Evolutionary conservation across 2,797 vertebrate genomes (phyloP), one percentile per base, ranked within the genome.

Genomic region (Chiloscyllium punctatum): DNA sequence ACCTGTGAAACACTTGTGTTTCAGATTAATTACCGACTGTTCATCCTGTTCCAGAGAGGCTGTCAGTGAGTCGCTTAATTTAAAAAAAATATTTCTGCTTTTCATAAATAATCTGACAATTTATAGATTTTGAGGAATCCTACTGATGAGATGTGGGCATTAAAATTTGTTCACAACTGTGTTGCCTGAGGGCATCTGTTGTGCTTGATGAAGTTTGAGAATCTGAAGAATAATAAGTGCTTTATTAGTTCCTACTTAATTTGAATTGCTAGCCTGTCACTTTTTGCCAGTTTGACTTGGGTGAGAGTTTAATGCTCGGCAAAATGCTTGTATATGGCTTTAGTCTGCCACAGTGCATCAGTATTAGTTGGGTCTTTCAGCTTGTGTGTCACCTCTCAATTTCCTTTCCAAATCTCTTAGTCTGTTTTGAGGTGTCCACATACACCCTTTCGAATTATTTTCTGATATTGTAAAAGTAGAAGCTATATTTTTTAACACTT

Each of bases 201-300:
- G 53, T 18, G 25, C 25, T 91, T 91, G 53, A 66, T 16, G n/a
- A 53, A 5, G n/a, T 62, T 66, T 91, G 82, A 9, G 2, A 72
- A 11, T 72, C 25, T 94, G 15, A 94, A 51, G 42, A 48, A 51
- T 48, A 94, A 72, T 48, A 5, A 42, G 9, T 48, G 42, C 74
- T 72, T 94, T 94, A 66, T 66, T 90, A 23, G 57, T 91, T 91
- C 57, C 53, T 42, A 94, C 37, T 94, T 71, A 11, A 94, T 94
- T 48, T 72, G 42, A 94, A 48, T n/a, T 37, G 62, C 53, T 37
- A 37, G 68, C 57, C 21, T 94, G 16, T 91, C 53, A 91, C 30
- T 69, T 51, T n/a, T 33, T 18, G 33, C 27, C 30, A 68, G 23
- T 51, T 74, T 42, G 42, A 48, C 42, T 48, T 48, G 42, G 42